Percentiles rank a stretch among this genome's conserved stretches.
Evolutionary conservation across 2,113 vertebrate species (phyloP).

Genomic region (Anser cygnoides): DNA sequence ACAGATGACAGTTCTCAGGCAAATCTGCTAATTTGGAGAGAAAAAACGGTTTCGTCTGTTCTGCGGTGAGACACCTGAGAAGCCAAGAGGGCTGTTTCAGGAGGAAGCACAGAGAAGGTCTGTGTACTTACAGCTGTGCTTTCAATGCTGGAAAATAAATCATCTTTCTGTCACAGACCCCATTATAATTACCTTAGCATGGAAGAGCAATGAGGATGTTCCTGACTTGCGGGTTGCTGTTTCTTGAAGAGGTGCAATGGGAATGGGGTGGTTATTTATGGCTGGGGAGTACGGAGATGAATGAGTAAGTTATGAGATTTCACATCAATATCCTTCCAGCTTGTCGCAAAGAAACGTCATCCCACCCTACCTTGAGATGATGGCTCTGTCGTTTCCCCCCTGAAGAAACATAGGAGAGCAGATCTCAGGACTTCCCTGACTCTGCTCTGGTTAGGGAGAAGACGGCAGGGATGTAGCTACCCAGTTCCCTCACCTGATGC

Average conservation of each 20-base stretch:
- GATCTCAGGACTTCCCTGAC: neutral
- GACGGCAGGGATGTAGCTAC: neutral
- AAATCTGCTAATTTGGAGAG: conserved; percentile 34
- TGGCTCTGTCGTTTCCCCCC: neutral
- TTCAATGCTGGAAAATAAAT: conserved; percentile 55
- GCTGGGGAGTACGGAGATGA: neutral
- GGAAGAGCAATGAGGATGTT: conserved; percentile 36
- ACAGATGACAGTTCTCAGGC: conserved; percentile 25
- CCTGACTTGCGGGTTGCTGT: neutral
- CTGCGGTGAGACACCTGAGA: conserved; percentile 39
- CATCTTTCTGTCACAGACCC: conserved; percentile 4
- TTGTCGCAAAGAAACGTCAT: neutral
- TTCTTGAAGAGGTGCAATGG: conserved; percentile 14
- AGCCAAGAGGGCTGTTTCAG: conserved; percentile 11
- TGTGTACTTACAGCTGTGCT: conserved; percentile 53
- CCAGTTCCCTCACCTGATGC: neutral
- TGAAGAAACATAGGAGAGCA: neutral
- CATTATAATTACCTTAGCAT: neutral
- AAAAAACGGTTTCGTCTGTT: conserved; percentile 22
- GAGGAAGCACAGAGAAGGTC: conserved; percentile 40
- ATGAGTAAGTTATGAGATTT: neutral
- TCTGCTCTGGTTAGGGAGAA: neutral
- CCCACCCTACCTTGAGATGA: neutral
- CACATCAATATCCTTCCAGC: neutral
- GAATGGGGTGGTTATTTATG: neutral